Percentiles rank a stretch among this genome's conserved stretches.
These are phyloP conservation scores for Oostethus manadensis DNA, from an alignment of 2,113 vertebrate genomes.

Conservation along the genomic window DNA sequence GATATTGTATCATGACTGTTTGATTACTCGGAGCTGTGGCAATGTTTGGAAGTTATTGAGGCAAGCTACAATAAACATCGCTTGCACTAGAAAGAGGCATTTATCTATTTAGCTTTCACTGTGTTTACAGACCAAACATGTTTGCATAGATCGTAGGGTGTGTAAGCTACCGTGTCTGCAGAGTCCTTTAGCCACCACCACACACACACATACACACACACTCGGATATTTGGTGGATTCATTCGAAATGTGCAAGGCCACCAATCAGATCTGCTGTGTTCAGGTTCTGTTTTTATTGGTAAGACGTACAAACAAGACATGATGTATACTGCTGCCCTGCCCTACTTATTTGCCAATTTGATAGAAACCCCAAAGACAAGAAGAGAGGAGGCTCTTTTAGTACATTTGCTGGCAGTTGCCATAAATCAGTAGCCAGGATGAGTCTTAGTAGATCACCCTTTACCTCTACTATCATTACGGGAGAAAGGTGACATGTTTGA, in stretches of 20 bases:
- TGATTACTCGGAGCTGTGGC: too few species aligned
- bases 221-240: constrained; percentile 12
- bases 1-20: too few species aligned
- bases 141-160: constrained; percentile 12
- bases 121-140: too few species aligned
- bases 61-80: too few species aligned
- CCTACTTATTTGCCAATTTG: constrained; percentile 78
- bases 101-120: too few species aligned
- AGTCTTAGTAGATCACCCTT: constrained; percentile 86
- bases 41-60: too few species aligned
- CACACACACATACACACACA: neutral
- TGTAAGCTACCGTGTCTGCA: neutral
- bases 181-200: neutral
- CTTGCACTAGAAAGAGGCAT: too few species aligned
- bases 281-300: constrained; percentile 5
- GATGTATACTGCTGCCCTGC: constrained; percentile 28
- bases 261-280: constrained; percentile 12
- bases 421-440: constrained; percentile 85
- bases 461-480: constrained; percentile 88
- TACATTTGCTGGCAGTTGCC: constrained; percentile 67
- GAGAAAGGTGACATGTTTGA: constrained; percentile 87
- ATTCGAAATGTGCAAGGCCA: constrained; percentile 4
- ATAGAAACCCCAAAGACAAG: constrained; percentile 73
- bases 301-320: constrained; percentile 19
- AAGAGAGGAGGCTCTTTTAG: constrained; percentile 66